phyloP scores from a whole-genome alignment of 2,113 vertebrate species.

The Psilopsiagon aurifrons region DNA sequence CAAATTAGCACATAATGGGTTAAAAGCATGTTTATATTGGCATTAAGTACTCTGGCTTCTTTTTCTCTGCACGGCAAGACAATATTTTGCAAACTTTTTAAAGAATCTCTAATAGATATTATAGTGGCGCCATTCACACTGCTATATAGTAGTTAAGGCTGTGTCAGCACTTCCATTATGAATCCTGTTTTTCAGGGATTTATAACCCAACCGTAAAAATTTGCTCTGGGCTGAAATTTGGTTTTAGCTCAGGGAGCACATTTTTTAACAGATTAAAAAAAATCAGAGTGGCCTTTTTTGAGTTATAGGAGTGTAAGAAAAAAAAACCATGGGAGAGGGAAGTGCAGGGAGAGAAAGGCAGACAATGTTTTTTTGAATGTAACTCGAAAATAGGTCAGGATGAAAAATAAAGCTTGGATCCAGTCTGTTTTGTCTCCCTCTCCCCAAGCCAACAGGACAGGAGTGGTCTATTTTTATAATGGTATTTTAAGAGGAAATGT shows the following conservation, averaged over 20 bases:
- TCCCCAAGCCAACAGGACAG: background rate
- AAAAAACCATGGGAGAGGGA: background rate
- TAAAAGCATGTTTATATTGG: slow-evolving; percentile 83
- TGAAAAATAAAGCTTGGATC: background rate
- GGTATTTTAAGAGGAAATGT: slow-evolving; percentile 32
- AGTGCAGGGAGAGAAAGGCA: background rate
- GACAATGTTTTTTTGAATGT: background rate
- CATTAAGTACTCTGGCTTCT: slow-evolving; percentile 70
- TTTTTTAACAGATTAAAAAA: slow-evolving; percentile 70
- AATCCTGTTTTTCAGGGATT: slow-evolving; percentile 78
- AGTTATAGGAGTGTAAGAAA: slow-evolving; percentile 34
- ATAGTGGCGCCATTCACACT: slow-evolving; percentile 77
- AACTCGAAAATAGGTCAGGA: background rate
- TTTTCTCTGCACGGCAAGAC: slow-evolving; percentile 73
- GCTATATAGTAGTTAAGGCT: slow-evolving; percentile 72
- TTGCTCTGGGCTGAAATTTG: slow-evolving; percentile 78
- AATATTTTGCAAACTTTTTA: slow-evolving; percentile 77
- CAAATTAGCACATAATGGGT: slow-evolving; percentile 81
- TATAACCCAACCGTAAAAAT: slow-evolving; percentile 79
- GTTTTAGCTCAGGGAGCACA: slow-evolving; percentile 71
- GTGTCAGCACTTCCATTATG: slow-evolving; percentile 80
- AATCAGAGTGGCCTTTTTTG: slow-evolving; percentile 48
- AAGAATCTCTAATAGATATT: slow-evolving; percentile 78
- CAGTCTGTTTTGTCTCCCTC: background rate
- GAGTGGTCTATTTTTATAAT: slow-evolving; percentile 25